These are phyloP conservation scores for Globicephala melas DNA, from an alignment of 2,113 vertebrate species.

Conservation along the genomic window DNA sequence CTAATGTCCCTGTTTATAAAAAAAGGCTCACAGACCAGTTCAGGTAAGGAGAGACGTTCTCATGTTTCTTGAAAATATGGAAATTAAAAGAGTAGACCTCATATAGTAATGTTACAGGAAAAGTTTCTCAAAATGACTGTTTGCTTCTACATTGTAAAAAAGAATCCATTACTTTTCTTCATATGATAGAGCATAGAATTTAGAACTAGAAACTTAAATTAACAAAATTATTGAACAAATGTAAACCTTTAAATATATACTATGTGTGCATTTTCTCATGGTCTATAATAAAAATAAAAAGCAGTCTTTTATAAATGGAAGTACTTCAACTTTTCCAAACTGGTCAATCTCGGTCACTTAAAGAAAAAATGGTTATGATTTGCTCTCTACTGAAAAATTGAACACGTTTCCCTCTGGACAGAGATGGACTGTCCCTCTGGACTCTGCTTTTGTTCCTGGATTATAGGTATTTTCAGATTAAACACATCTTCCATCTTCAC, in stretches of 20 bases:
- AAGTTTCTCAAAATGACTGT: background rate
- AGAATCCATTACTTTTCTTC: background rate
- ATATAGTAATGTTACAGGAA: background rate
- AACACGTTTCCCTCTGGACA: background rate
- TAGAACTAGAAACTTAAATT: background rate
- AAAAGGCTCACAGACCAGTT: background rate
- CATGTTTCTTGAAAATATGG: background rate
- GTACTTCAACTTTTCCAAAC: background rate
- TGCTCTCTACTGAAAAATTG: background rate
- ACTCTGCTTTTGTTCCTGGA: accelerated
- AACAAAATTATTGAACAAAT: background rate
- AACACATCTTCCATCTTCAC: accelerated
- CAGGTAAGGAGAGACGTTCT: background rate
- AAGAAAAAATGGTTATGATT: background rate
- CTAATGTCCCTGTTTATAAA: background rate
- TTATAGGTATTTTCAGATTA: no score
- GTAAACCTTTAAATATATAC: background rate
- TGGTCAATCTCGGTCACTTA: background rate
- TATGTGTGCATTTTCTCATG: background rate
- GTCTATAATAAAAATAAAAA: background rate
- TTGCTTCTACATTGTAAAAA: background rate
- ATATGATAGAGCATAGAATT: background rate
- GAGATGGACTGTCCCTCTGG: background rate
- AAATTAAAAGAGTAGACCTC: background rate
- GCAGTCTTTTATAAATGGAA: background rate